Evolutionary conservation across 2,797 vertebrate species (phyloP).

Genomic region (Taenioides sp.): DNA sequence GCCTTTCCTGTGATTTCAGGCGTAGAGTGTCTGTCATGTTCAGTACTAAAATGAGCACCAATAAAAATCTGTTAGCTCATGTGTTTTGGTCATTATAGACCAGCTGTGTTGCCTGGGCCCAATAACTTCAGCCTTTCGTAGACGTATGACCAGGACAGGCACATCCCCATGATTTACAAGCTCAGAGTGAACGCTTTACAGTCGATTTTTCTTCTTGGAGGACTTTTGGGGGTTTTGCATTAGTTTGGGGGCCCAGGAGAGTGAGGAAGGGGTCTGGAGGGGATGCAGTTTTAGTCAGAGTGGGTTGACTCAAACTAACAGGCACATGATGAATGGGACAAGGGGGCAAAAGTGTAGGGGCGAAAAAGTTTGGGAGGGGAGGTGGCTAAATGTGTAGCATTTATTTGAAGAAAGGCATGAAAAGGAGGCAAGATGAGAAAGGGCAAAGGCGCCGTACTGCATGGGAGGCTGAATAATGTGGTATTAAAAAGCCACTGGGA

Average conservation of each 20-base stretch:
- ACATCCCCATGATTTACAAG: conserved; percentile 43
- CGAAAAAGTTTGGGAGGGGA: conserved; percentile 46
- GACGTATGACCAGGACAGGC: conserved; percentile 29
- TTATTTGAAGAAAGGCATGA: conserved; percentile 68
- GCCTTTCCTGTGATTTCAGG: conserved; percentile 1
- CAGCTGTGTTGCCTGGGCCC: conserved; percentile 19
- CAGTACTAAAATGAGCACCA: conserved; percentile 3
- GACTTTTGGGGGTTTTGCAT: conserved; percentile 17
- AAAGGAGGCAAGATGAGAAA: conserved; percentile 51
- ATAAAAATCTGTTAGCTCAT: conserved; percentile 54
- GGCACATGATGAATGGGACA: conserved; percentile 62
- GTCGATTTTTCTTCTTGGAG: conserved; percentile 24
- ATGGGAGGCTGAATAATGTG: conserved; percentile 40
- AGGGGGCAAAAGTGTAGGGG: conserved; percentile 44
- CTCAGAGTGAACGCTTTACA: conserved; percentile 27
- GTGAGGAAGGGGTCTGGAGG: conserved; percentile 13
- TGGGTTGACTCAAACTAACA: conserved; percentile 46
- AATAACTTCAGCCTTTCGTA: conserved; percentile 16
- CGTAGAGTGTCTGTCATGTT: conserved; percentile 7
- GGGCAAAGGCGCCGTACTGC: conserved; percentile 52
- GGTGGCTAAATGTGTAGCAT: conserved; percentile 56
- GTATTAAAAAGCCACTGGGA: conserved; percentile 44
- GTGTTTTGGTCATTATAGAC: conserved; percentile 54
- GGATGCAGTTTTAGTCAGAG: conserved; percentile 52
- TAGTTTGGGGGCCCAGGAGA: conserved; percentile 6